Evolutionary conservation across 2,797 vertebrate species (phyloP), one percentile per base, ranked within the genome.

Genomic region (Propithecus perrieri): DNA sequence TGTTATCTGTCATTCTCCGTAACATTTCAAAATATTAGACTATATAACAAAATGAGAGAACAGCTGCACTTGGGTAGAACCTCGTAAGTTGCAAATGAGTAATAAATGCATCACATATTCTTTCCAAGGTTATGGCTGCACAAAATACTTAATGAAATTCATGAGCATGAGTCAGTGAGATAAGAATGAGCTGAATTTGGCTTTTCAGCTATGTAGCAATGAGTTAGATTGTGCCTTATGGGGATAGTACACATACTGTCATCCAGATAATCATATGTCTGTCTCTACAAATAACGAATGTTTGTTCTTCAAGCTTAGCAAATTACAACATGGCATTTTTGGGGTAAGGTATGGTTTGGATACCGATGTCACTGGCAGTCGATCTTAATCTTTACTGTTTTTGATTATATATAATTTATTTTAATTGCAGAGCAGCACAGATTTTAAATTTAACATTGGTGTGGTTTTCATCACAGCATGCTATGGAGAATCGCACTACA

Each of bases 361-460:
- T 90, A 33, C n/a, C 9, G 0, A 24, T 72, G 8, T 53, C 88
- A 85, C 81, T 96, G 85, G 88, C 94, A 92, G 43, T 83, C 0
- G 1, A 88, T 97, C 94, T 90, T 88, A 81, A 95, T 97, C 95
- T 88, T 78, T 92, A 74, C 81, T 89, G 87, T 20, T 94, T 96
- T 94, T 95, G 88, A 98, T 96, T 96, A 88, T 41, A 96, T 95
- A 41, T 76, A 91, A 97, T 97, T 97, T 96, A 97, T 96, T 96
- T 92, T 96, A 94, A 94, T 90, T 92, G 74, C 22, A 95, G 50
- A 80, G 75, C 55, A 86, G 59, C 74, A 69, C 46, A 94, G 74
- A 95, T 84, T 96, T 96, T 67, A 95, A 75, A 86, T 94, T 83
- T 94, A 95, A 96, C 91, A 72, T 92, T 80, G 57, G 30, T 76